These are phyloP conservation scores for Odontamblyopus rebecca DNA, from an alignment of 2,797 vertebrate genomes.

Conservation along the genomic window DNA sequence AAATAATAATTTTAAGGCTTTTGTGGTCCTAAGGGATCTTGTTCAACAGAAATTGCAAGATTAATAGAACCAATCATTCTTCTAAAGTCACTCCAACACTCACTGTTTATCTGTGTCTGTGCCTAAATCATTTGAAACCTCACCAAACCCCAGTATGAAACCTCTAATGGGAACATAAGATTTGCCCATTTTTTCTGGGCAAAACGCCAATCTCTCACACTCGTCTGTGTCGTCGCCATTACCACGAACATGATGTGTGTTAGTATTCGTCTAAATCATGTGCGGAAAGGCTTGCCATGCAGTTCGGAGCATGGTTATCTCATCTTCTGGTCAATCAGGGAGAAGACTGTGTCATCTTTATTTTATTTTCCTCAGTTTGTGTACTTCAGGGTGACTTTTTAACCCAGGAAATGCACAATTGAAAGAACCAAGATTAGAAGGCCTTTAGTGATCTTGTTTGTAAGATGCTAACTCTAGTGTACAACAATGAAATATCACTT, in stretches of 20 bases:
- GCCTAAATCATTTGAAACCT: constrained; percentile 20
- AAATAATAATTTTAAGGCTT: background rate
- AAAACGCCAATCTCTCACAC: constrained; percentile 18
- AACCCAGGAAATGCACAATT: too few species aligned
- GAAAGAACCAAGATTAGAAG: background rate
- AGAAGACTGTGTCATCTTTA: background rate
- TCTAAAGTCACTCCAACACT: constrained; percentile 5
- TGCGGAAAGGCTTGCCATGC: constrained; percentile 9
- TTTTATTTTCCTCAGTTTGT: too few species aligned
- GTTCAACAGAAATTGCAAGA: background rate
- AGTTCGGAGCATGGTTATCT: constrained; percentile 4
- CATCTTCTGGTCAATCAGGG: background rate
- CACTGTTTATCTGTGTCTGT: constrained; percentile 9
- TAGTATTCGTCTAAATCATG: constrained; percentile 11
- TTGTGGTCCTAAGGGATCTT: background rate
- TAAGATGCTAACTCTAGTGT: background rate
- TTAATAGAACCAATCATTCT: background rate
- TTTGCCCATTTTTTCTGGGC: constrained; percentile 24
- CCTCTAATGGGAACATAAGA: background rate
- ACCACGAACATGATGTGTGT: constrained; percentile 24
- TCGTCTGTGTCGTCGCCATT: constrained; percentile 10
- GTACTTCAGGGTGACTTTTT: too few species aligned
- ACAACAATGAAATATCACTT: too few species aligned
- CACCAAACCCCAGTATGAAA: constrained; percentile 1
- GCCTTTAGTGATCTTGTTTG: background rate